Evolutionary conservation across 2,113 vertebrate genomes (phyloP).

Genomic region (Pagrus major): DNA sequence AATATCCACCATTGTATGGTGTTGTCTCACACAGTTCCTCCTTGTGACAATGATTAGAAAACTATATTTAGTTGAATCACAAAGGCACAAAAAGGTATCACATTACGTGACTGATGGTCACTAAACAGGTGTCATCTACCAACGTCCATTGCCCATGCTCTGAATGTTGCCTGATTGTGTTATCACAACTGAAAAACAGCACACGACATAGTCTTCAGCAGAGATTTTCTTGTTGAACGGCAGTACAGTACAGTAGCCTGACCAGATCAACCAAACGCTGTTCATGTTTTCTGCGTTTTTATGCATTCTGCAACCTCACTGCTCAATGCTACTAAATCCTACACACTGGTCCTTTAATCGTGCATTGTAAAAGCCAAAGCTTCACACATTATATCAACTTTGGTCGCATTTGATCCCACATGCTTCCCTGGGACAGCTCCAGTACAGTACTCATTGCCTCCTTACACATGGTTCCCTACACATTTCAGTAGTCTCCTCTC

Average conservation of each 20-base stretch:
- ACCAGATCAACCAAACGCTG: no score
- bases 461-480: background rate
- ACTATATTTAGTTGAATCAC: background rate
- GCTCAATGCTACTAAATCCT: no score
- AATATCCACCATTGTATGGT: background rate
- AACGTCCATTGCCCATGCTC: background rate
- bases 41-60: background rate
- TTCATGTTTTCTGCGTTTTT: no score
- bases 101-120: background rate
- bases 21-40: background rate
- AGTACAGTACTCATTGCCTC: background rate
- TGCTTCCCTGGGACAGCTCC: background rate
- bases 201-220: background rate
- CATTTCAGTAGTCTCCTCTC: constrained; percentile 4
- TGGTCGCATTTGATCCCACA: background rate
- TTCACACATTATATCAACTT: background rate
- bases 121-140: background rate
- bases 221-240: no score
- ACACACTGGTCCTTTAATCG: background rate
- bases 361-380: background rate
- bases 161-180: background rate
- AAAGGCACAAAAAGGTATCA: background rate
- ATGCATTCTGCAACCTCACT: no score
- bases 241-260: no score
- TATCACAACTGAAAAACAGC: background rate